These are phyloP conservation scores for Lerista edwardsae DNA, from an alignment of 2,797 vertebrate species.

Conservation along the genomic window DNA sequence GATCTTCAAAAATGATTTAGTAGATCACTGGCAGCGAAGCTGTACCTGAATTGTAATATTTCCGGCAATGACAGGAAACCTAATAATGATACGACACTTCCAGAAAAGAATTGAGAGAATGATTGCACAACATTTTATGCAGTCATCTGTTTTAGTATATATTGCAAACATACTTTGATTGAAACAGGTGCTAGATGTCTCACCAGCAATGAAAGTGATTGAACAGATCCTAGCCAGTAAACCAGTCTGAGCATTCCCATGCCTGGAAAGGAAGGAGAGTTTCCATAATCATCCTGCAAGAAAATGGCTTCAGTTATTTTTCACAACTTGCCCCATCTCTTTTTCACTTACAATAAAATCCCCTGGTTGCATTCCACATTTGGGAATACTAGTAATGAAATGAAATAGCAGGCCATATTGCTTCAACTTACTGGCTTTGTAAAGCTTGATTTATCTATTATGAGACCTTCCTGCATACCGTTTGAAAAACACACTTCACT, in stretches of 20 bases:
- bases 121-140: not conserved
- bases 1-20: constrained; percentile 8
- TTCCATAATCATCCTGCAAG: not conserved
- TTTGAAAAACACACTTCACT: not conserved
- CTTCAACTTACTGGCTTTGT: not conserved
- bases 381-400: not conserved
- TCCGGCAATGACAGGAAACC: not conserved
- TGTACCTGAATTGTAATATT: constrained; percentile 3
- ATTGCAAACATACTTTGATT: not conserved
- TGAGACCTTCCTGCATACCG: not conserved
- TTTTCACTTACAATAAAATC: constrained; percentile 9
- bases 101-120: not conserved
- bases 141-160: not conserved
- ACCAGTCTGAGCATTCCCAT: not conserved
- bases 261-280: not conserved
- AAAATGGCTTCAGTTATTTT: constrained; percentile 9
- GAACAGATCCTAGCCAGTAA: not conserved
- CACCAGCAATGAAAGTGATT: not conserved
- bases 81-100: not conserved
- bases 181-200: too few relatives aligned
- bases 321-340: not conserved
- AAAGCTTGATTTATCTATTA: not conserved
- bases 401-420: fast-evolving
- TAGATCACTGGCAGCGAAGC: not conserved
- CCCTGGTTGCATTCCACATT: not conserved